Evolutionary conservation across 2,113 vertebrate species (phyloP).

Genomic region (Dipodomys spectabilis): DNA sequence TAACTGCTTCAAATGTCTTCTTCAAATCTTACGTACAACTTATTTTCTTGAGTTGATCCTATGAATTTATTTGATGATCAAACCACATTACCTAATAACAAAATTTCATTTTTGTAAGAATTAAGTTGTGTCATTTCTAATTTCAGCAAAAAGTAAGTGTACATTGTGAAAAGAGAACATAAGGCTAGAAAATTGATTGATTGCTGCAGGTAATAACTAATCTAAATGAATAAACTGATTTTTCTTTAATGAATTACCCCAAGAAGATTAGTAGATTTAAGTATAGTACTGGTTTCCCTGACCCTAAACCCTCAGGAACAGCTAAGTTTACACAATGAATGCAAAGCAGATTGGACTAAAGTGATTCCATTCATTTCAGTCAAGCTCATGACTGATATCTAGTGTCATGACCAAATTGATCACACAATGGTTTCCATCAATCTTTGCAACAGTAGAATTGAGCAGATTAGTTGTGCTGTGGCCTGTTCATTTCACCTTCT

Average conservation of each 20-base stretch:
- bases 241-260: constrained; percentile 70
- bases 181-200: constrained; percentile 57
- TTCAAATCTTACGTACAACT: neutral
- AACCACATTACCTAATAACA: constrained; percentile 26
- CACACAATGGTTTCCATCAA: constrained; percentile 73
- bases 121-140: constrained; percentile 47
- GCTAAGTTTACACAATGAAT: constrained; percentile 71
- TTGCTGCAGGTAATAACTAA: constrained; percentile 39
- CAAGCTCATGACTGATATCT: constrained; percentile 77
- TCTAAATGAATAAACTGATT: constrained; percentile 51
- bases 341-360: constrained; percentile 76
- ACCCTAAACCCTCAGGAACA: constrained; percentile 56
- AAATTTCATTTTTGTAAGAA: constrained; percentile 41
- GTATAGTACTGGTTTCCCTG: constrained; percentile 60
- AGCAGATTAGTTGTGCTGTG: constrained; percentile 76
- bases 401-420: constrained; percentile 81
- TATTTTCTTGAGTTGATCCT: constrained; percentile 30
- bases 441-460: constrained; percentile 74
- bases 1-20: neutral
- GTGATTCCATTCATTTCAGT: constrained; percentile 80
- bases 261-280: constrained; percentile 61
- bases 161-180: constrained; percentile 43
- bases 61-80: constrained; percentile 10
- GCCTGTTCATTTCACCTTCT: constrained; percentile 72
- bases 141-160: constrained; percentile 23